Percentiles rank a stretch among this genome's conserved stretches.
Evolutionary conservation across 2,113 vertebrate species (phyloP).

Genomic region (Stegostoma tigrinum): DNA sequence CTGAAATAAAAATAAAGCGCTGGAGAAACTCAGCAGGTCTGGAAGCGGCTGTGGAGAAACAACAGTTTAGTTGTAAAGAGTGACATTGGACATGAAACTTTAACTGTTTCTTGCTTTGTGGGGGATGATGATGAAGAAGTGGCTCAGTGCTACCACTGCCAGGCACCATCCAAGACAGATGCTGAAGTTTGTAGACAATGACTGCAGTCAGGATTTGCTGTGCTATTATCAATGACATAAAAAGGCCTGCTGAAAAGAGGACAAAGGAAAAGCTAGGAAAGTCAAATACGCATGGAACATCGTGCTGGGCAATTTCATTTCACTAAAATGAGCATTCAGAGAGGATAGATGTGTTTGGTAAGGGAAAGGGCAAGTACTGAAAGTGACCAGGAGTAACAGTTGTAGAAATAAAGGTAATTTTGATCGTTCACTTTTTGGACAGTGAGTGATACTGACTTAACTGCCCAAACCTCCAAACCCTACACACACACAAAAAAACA

Average conservation of each 20-base stretch:
- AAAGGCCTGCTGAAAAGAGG: neutral
- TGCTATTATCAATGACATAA: neutral
- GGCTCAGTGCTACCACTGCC: neutral
- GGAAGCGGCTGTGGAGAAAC: neutral
- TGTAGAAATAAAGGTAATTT: neutral
- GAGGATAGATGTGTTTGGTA: too few relatives aligned
- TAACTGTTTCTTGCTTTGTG: too few relatives aligned
- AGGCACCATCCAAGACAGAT: neutral
- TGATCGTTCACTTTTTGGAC: neutral
- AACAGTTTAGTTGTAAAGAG: neutral
- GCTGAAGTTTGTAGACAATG: neutral
- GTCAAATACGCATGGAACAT: neutral
- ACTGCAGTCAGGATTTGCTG: neutral
- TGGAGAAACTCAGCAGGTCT: too few relatives aligned
- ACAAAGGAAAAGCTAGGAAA: neutral
- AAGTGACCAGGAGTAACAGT: neutral
- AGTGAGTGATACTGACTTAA: neutral
- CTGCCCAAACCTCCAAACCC: neutral
- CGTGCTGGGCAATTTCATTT: neutral
- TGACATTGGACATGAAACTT: too few relatives aligned
- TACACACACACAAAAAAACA: neutral
- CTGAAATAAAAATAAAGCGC: too few relatives aligned
- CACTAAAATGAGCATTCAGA: neutral
- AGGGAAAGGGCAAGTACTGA: neutral
- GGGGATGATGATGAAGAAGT: neutral